These are phyloP conservation scores for Ispidina lecontei DNA, from an alignment of 2,797 vertebrate species.

Conservation along the genomic window DNA sequence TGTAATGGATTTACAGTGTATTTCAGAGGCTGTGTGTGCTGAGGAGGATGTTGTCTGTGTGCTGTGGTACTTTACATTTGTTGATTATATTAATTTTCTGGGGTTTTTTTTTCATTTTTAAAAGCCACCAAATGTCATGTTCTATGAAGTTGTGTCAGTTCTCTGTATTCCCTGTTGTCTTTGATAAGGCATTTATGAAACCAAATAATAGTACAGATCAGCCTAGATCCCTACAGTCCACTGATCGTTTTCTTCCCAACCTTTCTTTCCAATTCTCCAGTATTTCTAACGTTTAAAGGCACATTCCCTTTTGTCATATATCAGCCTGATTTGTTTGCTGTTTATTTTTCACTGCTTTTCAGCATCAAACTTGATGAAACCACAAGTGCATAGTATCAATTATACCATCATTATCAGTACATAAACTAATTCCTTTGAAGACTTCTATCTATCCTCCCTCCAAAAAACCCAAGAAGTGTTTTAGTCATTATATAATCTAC, in stretches of 20 bases:
- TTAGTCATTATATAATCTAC: background rate
- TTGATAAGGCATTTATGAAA: accelerated
- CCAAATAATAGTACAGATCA: background rate
- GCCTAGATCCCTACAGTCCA: background rate
- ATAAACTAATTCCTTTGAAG: background rate
- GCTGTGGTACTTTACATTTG: background rate
- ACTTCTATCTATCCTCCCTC: background rate
- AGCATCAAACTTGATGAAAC: background rate
- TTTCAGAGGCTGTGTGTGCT: background rate
- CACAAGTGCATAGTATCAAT: background rate
- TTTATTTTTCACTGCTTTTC: background rate
- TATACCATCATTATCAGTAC: background rate
- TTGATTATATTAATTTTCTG: background rate
- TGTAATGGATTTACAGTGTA: background rate
- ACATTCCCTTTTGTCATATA: background rate
- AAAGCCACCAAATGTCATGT: background rate
- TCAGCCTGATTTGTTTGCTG: background rate
- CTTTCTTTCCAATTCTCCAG: background rate
- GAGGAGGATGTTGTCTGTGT: background rate
- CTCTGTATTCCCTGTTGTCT: background rate
- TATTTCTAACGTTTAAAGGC: background rate
- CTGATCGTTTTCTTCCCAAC: background rate
- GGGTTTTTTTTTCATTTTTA: background rate
- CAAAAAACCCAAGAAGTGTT: background rate
- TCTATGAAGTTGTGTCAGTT: background rate